Evolutionary conservation across 2,797 vertebrate species (phyloP), one percentile per base, ranked within the genome.

Genomic region (Microtus obscurus): DNA sequence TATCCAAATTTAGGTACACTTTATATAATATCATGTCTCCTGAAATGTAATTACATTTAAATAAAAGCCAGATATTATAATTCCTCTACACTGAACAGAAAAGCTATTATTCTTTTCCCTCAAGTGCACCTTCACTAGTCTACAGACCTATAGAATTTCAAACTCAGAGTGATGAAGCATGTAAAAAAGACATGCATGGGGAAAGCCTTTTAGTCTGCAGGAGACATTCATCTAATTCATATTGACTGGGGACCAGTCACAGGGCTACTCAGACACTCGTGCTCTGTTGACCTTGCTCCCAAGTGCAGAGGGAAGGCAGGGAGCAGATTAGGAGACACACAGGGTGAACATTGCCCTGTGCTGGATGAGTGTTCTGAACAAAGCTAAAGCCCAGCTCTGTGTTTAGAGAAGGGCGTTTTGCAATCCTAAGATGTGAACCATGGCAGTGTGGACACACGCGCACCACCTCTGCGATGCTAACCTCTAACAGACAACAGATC

Each of bases 1-100:
- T 91, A 86, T 59, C 51, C 48, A 76, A 94, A 96, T 95, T 85
- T 91, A 93, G 91, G 71, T 83, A 89, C 48, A 74, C 82, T 95
- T 94, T 89, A 87, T 91, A 89, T 94, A 96, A 91, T 96, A 78
- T 93, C 86, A 83, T 93, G 34, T 95, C 77, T 96, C 81, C 94
- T 95, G 73, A 96, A 91, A 94, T 94, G 59, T 92, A 95, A 96
- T 80, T 96, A 53, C 83, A 79, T 86, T 94, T 51, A 93, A 91
- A 88, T 95, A 87, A 96, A 93, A 88, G 45, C 48, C 74, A 83
- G 74, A 73, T 93, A 90, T 80, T 92, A 80, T 78, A 90, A 43
- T 82, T 89, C 85, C 79, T 92, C 29, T 80, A 31, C 59, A 65
- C 10, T 90, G 85, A 92, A 69, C 45, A 82, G 87, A 92, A 59